Evolutionary conservation across 2,888 invertebrate genomes (phyloP), one percentile per base, ranked within the genome.

Genomic region (Meloe dianella): DNA sequence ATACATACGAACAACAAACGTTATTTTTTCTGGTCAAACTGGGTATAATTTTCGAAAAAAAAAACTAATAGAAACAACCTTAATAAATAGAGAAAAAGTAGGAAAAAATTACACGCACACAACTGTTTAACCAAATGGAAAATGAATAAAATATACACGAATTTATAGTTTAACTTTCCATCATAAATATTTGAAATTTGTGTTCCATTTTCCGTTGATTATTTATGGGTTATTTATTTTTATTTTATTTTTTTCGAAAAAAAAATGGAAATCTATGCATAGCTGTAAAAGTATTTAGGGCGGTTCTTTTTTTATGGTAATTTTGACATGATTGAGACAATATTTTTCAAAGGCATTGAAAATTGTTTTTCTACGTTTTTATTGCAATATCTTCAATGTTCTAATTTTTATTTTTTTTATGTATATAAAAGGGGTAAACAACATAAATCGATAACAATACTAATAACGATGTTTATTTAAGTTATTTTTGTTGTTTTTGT

Each of bases 181-280:
- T 54, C 14, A 54, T 54, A 27, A 54, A 54, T 54, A 54, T 54
- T 54, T 51, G 51, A 51, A 51, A 51, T 51, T 54, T 54, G 54
- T 54, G 54, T 22, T 54, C 24, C 24, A 54, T 24, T 54, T 38
- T 38, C 38, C 14, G 14, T 38, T 38, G 7, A 30, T 30, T 30
- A 30, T 30, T 38, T 41, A 41, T 41, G 4, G 2, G 27, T 27
- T 27, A 2, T 27, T 27, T 32, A 32, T 32, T 32, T 32, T 32
- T 10, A 32, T 32, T 32, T 7, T 32, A 1, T 32, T 32, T 32
- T 32, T 32, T 41, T 41, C 4, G 41, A 41, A 12, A 41, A 41
- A 41, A 8, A 41, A 17, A n/a, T 17, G 6, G 7, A 41, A 17
- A 8, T 24, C 14, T 27, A 54, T 54, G 54, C 54, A 27, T 14